Conservation (phyloP, 2,113 vertebrate species). For the Lonchura striata region DNA sequence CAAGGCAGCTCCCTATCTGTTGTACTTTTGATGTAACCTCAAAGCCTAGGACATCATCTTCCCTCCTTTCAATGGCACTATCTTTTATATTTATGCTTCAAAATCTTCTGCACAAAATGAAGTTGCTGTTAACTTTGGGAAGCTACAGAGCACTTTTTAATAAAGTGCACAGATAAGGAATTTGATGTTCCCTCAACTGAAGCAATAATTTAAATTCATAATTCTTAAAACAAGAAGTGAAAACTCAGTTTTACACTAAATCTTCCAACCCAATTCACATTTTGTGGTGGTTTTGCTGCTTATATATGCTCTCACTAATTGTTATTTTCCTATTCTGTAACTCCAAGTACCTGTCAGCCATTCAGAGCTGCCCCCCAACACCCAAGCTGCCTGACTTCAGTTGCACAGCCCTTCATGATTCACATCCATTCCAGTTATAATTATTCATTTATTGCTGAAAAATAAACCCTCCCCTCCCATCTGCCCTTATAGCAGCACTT, state of each 20-base stretch:
- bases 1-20: not conserved
- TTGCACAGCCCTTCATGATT: not conserved
- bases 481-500: not conserved
- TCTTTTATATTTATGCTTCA: not conserved
- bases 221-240: not conserved
- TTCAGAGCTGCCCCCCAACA: not conserved
- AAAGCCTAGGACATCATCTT: not conserved
- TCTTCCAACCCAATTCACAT: not conserved
- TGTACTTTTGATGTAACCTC: not conserved
- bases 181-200: not conserved
- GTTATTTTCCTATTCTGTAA: not conserved
- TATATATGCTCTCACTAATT: not conserved
- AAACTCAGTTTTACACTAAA: not conserved
- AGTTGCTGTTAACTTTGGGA: not conserved
- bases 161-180: not conserved
- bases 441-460: not conserved
- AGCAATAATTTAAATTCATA: not conserved
- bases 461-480: not conserved
- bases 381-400: not conserved
- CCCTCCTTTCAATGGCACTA: not conserved
- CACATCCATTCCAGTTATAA: not conserved
- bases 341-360: not conserved
- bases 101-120: not conserved
- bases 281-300: not conserved
- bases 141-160: not conserved